These are phyloP conservation scores for Lithobates pipiens DNA, from an alignment of 2,797 vertebrate genomes.

Conservation along the genomic window DNA sequence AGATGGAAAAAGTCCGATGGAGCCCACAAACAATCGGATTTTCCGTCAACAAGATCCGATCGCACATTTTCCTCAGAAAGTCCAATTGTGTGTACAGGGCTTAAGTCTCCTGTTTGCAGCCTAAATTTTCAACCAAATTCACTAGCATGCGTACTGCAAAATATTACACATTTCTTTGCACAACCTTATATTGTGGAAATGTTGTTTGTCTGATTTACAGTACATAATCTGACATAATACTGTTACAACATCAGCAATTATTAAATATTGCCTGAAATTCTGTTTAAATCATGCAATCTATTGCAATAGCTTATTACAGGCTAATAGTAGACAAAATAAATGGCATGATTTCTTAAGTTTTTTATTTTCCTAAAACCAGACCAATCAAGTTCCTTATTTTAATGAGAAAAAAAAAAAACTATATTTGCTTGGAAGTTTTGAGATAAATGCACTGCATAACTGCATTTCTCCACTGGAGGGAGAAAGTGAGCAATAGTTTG, in stretches of 20 bases:
- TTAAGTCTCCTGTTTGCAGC: no score
- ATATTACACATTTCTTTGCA: no score
- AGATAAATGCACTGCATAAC: neutral
- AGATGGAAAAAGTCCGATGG: no score
- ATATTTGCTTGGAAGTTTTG: neutral
- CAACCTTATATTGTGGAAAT: no score
- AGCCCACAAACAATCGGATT: no score
- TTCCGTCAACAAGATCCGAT: no score
- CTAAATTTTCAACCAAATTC: no score
- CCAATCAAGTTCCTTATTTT: neutral
- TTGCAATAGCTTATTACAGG: neutral
- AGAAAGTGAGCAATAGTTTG: constrained; percentile 14
- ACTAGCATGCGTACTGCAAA: no score
- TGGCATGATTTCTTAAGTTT: constrained; percentile 5
- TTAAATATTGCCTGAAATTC: constrained; percentile 8
- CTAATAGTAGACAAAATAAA: neutral
- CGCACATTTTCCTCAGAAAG: no score
- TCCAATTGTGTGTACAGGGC: no score
- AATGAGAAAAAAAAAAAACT: neutral
- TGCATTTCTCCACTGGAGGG: constrained; percentile 45
- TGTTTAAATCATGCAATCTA: constrained; percentile 3
- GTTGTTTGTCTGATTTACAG: neutral
- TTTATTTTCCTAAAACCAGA: constrained; percentile 9
- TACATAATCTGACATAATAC: neutral
- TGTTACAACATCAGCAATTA: neutral